Conservation (phyloP, 2,797 vertebrate species). For the Schizopygopsis malacanthus region DNA sequence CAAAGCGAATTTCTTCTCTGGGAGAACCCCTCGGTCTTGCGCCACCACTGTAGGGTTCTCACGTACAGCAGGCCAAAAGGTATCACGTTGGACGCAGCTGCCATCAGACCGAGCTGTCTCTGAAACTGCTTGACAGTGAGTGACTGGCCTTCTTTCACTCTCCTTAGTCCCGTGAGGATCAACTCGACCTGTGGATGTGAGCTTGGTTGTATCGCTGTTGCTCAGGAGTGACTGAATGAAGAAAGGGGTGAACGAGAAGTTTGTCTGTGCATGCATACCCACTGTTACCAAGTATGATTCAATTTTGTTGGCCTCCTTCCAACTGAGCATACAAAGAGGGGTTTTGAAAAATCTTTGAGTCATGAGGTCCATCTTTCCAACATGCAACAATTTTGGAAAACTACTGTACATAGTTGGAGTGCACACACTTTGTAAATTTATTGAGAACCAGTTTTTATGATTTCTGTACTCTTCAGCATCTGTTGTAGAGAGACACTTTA, state of each 20-base stretch:
- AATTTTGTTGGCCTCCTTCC: not conserved
- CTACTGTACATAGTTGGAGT: not conserved
- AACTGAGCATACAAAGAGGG: not conserved
- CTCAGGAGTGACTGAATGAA: not conserved
- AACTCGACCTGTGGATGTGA: not conserved
- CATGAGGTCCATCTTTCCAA: not conserved
- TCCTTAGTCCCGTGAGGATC: too few relatives aligned
- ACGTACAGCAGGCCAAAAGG: too few relatives aligned
- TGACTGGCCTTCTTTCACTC: too few relatives aligned
- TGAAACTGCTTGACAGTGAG: too few relatives aligned
- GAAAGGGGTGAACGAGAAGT: not conserved
- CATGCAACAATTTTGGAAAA: not conserved
- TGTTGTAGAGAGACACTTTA: not conserved
- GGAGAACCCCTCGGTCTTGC: too few relatives aligned
- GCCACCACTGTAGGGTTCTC: too few relatives aligned
- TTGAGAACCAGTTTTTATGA: not conserved
- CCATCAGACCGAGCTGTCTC: too few relatives aligned
- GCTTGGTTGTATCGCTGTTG: not conserved
- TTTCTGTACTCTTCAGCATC: slow-evolving; percentile 1
- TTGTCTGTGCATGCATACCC: not conserved
- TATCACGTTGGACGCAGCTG: too few relatives aligned
- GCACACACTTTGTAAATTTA: not conserved
- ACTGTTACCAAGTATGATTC: slow-evolving; percentile 1
- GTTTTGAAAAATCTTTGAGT: not conserved
- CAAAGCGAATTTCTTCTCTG: too few relatives aligned